Evolutionary conservation across 2,888 invertebrate species (phyloP).

Genomic region (Lepidochrysops patricia): DNA sequence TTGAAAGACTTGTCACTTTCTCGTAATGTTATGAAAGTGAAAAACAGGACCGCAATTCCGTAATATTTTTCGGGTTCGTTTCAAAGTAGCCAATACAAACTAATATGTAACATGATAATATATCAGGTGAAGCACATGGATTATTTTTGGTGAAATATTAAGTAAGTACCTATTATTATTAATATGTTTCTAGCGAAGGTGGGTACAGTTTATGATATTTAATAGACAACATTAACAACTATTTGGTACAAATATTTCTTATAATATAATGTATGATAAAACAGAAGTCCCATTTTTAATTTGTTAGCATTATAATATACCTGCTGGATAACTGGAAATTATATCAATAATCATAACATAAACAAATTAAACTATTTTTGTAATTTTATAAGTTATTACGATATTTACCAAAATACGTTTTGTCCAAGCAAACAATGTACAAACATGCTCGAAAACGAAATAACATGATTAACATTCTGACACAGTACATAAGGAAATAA

Average conservation of each 20-base stretch:
- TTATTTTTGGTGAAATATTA: no score
- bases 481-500: neutral
- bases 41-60: neutral
- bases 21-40: neutral
- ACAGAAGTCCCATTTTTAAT: no score
- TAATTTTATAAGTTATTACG: neutral
- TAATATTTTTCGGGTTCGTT: neutral
- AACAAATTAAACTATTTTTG: neutral
- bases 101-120: no score
- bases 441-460: constrained; percentile 10
- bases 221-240: no score
- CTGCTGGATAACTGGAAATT: neutral
- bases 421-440: neutral
- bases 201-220: no score
- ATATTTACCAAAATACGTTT: neutral
- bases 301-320: neutral
- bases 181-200: no score
- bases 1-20: neutral
- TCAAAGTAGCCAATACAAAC: neutral
- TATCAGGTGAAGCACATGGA: no score
- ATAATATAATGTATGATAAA: no score
- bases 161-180: no score
- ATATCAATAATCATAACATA: neutral
- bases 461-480: neutral
- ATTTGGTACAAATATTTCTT: no score